Evolutionary conservation across 2,888 invertebrate species (phyloP).

Genomic region (Latrodectus elegans): DNA sequence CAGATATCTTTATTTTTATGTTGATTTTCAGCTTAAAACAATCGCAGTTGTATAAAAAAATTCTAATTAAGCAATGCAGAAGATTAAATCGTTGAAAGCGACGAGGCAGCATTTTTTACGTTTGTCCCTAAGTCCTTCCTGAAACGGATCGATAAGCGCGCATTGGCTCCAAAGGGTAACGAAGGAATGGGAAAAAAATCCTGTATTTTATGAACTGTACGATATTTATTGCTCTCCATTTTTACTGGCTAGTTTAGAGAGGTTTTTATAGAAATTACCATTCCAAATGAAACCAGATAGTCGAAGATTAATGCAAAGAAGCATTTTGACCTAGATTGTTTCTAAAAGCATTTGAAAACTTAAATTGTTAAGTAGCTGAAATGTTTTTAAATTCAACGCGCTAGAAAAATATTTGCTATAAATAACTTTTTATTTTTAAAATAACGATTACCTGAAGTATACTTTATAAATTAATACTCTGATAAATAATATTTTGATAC

Average conservation of each 20-base stretch:
- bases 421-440: conserved; percentile 30
- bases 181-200: conserved; percentile 25
- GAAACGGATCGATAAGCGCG: conserved; percentile 40
- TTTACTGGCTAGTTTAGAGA: conserved; percentile 27
- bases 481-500: too few relatives aligned
- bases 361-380: conserved; percentile 26
- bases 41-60: conserved; percentile 53
- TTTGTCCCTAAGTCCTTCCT: conserved; percentile 48
- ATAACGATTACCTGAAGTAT: conserved; percentile 46
- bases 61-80: conserved; percentile 66
- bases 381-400: conserved; percentile 47
- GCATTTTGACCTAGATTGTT: conserved; percentile 50
- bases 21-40: conserved; percentile 58
- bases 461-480: not conserved
- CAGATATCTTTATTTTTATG: conserved; percentile 67
- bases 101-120: conserved; percentile 10
- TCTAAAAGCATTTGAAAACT: conserved; percentile 20
- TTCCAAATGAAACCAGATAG: conserved; percentile 36
- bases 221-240: conserved; percentile 53
- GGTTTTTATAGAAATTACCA: conserved; percentile 7
- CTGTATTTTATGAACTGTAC: conserved; percentile 42
- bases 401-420: conserved; percentile 24
- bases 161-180: conserved; percentile 25
- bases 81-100: conserved; percentile 65
- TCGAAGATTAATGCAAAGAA: conserved; percentile 42